These are phyloP conservation scores for Dolomedes plantarius DNA, from an alignment of 2,888 invertebrate genomes.

Conservation along the genomic window DNA sequence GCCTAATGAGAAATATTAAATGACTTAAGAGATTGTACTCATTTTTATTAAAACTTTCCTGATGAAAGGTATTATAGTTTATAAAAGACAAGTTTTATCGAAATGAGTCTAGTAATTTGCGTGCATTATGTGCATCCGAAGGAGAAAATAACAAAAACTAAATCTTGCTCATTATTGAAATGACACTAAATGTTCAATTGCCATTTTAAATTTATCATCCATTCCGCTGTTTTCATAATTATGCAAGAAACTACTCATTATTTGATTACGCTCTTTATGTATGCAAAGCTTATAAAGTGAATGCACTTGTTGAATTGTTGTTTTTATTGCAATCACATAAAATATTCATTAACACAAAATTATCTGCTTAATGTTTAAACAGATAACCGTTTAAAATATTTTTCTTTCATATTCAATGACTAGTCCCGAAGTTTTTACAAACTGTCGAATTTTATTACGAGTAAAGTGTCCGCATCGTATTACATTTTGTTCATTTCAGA, in stretches of 20 bases:
- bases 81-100: background rate
- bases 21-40: background rate
- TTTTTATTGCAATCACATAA: no score
- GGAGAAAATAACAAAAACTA: background rate
- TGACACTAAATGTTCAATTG: background rate
- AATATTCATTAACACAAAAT: background rate
- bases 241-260: background rate
- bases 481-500: no score
- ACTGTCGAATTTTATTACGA: no score
- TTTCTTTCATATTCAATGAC: no score
- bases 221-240: background rate
- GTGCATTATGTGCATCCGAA: background rate
- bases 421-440: no score
- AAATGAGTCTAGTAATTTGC: background rate
- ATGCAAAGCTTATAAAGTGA: background rate
- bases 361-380: background rate
- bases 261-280: background rate
- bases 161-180: background rate
- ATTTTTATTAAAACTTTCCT: slow-evolving; percentile 2
- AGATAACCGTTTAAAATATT: no score
- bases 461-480: no score
- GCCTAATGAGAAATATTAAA: background rate
- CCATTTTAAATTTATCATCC: background rate
- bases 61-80: background rate
- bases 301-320: background rate